A percentile compares a stretch with the other conserved stretches of the same genome.
Evolutionary conservation across 2,797 vertebrate species (phyloP).

Genomic region (Gorsachius magnificus): DNA sequence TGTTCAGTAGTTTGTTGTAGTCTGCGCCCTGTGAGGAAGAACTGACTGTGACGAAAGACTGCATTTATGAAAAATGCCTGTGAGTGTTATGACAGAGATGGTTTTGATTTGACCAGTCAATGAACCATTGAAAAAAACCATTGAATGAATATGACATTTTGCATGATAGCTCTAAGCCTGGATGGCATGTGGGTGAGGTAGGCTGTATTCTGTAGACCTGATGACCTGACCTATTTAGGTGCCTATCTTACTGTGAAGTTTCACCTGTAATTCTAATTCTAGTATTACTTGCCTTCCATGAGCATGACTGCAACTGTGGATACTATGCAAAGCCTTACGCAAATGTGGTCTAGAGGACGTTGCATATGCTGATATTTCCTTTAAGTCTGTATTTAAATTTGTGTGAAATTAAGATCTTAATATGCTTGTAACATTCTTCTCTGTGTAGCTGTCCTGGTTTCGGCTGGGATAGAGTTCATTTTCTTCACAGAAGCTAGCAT

Average conservation of each 20-base stretch:
- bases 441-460: no score
- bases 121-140: neutral
- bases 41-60: neutral
- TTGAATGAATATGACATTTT: neutral
- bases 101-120: neutral
- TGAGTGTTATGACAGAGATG: neutral
- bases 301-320: neutral
- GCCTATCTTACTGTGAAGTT: neutral
- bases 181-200: neutral
- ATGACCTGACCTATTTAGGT: neutral
- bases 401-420: neutral
- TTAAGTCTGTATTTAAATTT: neutral
- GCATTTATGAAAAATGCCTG: neutral
- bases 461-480: no score
- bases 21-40: neutral
- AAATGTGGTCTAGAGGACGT: neutral
- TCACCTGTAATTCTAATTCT: neutral
- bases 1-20: neutral
- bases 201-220: neutral
- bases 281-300: neutral
- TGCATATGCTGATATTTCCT: neutral
- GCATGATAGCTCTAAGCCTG: neutral
- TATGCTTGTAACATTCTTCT: neutral
- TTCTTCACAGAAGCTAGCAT: no score
- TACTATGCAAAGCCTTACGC: neutral